Evolutionary conservation across 92 coral and sea anemone genomes (phyloP).

Genomic region (Meandrina meandrites): DNA sequence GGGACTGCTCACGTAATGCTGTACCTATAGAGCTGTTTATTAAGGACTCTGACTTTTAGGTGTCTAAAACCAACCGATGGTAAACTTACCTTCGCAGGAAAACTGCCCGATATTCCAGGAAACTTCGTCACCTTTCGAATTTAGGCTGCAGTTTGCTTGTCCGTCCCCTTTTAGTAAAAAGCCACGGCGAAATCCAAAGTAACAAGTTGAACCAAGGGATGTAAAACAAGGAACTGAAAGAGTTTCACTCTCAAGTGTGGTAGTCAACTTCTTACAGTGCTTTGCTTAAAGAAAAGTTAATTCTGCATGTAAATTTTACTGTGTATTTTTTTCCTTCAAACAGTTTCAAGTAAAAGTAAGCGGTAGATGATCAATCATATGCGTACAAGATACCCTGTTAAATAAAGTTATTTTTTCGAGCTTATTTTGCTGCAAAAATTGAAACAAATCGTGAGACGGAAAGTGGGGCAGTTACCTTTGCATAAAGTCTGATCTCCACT

Average conservation of each 20-base stretch:
- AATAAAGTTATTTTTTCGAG: too few species aligned
- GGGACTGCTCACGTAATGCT: too few species aligned
- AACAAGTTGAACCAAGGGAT: conserved; percentile 49
- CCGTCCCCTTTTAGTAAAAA: conserved; percentile 37
- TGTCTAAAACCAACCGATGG: background rate
- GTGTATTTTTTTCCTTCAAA: too few species aligned
- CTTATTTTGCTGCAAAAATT: too few species aligned
- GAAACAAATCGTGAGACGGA: too few species aligned
- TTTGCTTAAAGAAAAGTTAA: conserved; percentile 37
- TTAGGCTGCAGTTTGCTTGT: conserved; percentile 38
- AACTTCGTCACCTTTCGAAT: conserved; percentile 33
- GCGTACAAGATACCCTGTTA: too few species aligned
- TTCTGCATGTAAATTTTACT: too few species aligned
- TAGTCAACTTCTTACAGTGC: conserved; percentile 21
- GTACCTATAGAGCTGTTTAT: too few species aligned
- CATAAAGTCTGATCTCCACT: conserved; percentile 41
- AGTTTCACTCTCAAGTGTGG: background rate
- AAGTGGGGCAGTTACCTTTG: conserved; percentile 27
- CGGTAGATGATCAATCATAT: too few species aligned
- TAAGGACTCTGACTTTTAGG: too few species aligned
- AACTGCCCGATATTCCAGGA: conserved; percentile 46
- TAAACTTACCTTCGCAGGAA: conserved; percentile 51
- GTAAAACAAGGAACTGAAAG: conserved; percentile 39
- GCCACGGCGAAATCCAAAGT: conserved; percentile 45
- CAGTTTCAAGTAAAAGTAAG: too few species aligned